Base-by-base conservation (phyloP, 2,888 invertebrate genomes). In the Phrixothrix hirtus region DNA sequence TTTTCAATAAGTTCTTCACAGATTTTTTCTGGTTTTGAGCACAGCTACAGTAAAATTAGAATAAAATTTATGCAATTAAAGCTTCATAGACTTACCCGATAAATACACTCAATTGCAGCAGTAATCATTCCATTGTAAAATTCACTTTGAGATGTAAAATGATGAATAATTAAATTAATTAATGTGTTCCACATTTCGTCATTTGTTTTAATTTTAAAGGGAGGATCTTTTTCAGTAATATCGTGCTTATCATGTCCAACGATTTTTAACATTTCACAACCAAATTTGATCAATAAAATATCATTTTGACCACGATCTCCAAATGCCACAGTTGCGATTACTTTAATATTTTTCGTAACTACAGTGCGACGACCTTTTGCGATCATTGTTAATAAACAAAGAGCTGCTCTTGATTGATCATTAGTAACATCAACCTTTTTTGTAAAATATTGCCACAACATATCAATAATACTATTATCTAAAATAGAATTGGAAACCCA, bases 361-460 rank as follows among this genome's bases (percentile, higher is more conserved):
- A 75, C 72, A 2, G 71, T 69, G 25, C 61, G 60, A 15, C 72
- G 62, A 3, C 73, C 72, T 1, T 63, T 29, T 0, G 87, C 84
- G 25, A 83, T 83, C 89, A 95, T 92, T 9, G 87, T 85, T 1
- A 96, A 78, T 1, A 96, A 72, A 47, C 88, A 81, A 2, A 92
- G 75, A 0, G 93, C 88, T 1, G 86, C 83, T 43, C 86, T 81
- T 43, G 90, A 86, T 55, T 92, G 88, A 61, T 82, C 79, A 30
- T 83, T 81, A 0, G 85, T 83, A 0, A 87, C 86, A 1, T 85
- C 83, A 64, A 87, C 81, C 0, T 60, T 61, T 49, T 67, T 63
- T 1, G 90, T 83, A 69, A 91, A 92, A 65, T 85, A 85, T 74
- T 93, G 89, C 88, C 93, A 95, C 51, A 95, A 78, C 7, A 44